phyloP scores from a whole-genome alignment of 2,888 invertebrate species.

The Nomada flava region DNA sequence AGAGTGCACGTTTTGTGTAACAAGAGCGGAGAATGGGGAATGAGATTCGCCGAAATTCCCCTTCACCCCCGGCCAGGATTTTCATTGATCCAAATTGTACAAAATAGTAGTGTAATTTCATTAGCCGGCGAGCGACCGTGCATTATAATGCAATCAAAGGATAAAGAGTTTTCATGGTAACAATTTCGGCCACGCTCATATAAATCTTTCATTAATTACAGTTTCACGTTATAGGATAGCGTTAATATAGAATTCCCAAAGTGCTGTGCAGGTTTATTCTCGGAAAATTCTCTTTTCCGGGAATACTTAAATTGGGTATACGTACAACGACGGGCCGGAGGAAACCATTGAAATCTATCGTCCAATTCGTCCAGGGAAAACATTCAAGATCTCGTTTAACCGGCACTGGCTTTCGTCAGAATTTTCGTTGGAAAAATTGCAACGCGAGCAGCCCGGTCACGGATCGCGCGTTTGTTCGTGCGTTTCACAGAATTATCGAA shows the following conservation, averaged over 20 bases:
- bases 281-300: constrained; percentile 32
- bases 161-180: constrained; percentile 64
- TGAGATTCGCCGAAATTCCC: constrained; percentile 45
- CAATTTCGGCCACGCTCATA: constrained; percentile 55
- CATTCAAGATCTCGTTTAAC: constrained; percentile 6
- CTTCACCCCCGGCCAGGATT: constrained; percentile 35
- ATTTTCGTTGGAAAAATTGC: constrained; percentile 1
- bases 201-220: constrained; percentile 62
- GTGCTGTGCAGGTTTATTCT: constrained; percentile 39
- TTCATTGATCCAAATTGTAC: constrained; percentile 65
- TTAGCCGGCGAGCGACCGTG: constrained; percentile 63
- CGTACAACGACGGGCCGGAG: constrained; percentile 11
- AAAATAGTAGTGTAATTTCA: constrained; percentile 69
- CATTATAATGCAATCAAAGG: constrained; percentile 70
- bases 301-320: constrained; percentile 38
- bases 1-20: constrained; percentile 21
- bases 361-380: background rate
- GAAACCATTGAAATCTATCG: constrained; percentile 32
- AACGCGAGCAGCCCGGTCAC: background rate
- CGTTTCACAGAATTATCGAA: constrained; percentile 47
- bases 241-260: constrained; percentile 49
- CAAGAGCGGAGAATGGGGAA: constrained; percentile 38
- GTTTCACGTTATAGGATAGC: constrained; percentile 43
- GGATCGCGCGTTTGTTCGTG: background rate
- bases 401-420: background rate